These are phyloP conservation scores for Karalla daura DNA, from an alignment of 2,797 vertebrate genomes.

Conservation along the genomic window DNA sequence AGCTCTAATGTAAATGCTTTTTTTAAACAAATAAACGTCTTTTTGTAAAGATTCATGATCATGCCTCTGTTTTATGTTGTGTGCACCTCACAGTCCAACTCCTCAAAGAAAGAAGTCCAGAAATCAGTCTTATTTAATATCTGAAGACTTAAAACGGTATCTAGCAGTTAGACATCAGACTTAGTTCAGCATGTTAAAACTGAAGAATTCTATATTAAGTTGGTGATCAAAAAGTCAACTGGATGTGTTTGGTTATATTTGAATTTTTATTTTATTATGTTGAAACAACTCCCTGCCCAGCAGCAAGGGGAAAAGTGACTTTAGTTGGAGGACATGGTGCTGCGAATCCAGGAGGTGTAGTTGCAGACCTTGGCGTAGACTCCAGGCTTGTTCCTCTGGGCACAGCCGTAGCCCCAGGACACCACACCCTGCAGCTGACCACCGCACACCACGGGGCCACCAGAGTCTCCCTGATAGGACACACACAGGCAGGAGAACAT, in stretches of 20 bases:
- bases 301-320: not conserved
- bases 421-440: constrained; percentile 83
- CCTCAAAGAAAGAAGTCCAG: too few relatives aligned
- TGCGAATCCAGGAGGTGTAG: constrained; percentile 31
- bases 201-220: too few relatives aligned
- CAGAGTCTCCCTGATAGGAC: constrained; percentile 82
- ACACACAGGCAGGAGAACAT: constrained; percentile 13
- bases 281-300: not conserved
- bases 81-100: not conserved
- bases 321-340: constrained; percentile 36
- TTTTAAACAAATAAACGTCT: constrained; percentile 64
- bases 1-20: constrained; percentile 41
- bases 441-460: constrained; percentile 84
- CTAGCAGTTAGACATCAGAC: too few relatives aligned
- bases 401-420: constrained; percentile 87
- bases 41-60: constrained; percentile 41
- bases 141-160: too few relatives aligned
- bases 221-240: not conserved
- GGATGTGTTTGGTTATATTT: not conserved
- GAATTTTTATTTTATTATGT: not conserved
- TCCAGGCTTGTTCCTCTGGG: constrained; percentile 79
- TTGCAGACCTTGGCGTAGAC: constrained; percentile 83
- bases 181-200: not conserved
- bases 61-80: not conserved
- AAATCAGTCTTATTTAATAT: too few relatives aligned